Evolutionary conservation across 1,140 invertebrate species (phyloP).

Genomic region (Hermetia illucens): DNA sequence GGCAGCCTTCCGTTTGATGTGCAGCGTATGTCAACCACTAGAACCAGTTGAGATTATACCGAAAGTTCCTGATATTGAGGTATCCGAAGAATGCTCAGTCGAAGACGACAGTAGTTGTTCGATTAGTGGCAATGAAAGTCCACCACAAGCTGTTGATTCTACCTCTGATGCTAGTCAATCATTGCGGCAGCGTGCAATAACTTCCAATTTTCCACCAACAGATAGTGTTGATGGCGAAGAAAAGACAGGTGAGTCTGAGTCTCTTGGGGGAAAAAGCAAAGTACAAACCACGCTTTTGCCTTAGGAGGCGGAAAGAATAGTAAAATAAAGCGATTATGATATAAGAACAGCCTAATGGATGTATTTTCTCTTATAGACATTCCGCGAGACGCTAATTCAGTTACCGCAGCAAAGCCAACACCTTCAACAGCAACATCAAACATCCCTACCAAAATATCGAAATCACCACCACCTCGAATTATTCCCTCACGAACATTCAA

Average conservation of each 20-base stretch:
- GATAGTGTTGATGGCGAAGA: neutral
- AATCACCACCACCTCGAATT: neutral
- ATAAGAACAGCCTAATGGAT: too few relatives aligned
- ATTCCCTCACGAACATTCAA: neutral
- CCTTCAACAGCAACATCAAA: neutral
- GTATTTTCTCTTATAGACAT: slow-evolving; percentile 3
- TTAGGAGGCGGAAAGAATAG: neutral
- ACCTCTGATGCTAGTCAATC: slow-evolving; percentile 6
- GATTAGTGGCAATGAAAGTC: slow-evolving; percentile 24
- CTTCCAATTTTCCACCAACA: neutral
- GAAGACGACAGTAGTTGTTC: slow-evolving; percentile 24
- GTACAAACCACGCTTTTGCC: neutral
- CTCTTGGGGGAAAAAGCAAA: neutral
- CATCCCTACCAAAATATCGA: neutral
- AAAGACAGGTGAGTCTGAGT: neutral
- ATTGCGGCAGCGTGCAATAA: slow-evolving; percentile 7
- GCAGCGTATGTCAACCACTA: slow-evolving; percentile 48
- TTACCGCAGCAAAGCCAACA: neutral
- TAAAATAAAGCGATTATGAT: too few relatives aligned
- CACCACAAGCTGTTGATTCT: slow-evolving; percentile 8
- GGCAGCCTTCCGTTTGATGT: slow-evolving; percentile 71
- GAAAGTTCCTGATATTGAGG: slow-evolving; percentile 16
- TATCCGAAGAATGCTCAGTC: slow-evolving; percentile 16
- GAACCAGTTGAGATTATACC: slow-evolving; percentile 11
- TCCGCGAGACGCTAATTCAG: slow-evolving; percentile 9